Evolutionary conservation across 2,113 vertebrate genomes (phyloP).

Genomic region (Columba livia): DNA sequence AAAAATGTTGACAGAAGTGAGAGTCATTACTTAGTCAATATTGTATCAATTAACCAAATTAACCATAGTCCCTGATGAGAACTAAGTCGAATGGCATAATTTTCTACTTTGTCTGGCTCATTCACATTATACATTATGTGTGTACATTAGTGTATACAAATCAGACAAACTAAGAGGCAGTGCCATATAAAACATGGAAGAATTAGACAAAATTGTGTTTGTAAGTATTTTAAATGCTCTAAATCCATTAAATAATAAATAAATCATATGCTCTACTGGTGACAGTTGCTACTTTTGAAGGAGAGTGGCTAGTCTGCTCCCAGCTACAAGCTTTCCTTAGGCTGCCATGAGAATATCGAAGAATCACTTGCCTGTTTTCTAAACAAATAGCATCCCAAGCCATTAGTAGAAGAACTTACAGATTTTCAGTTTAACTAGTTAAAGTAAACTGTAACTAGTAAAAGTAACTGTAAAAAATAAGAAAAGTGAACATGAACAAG

Average conservation of each 20-base stretch:
- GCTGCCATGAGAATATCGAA: neutral
- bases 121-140: neutral
- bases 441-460: no score
- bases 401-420: neutral
- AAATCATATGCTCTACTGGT: neutral
- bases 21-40: slow-evolving; percentile 29
- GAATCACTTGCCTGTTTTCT: neutral
- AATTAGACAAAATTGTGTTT: slow-evolving; percentile 40
- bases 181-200: slow-evolving; percentile 23
- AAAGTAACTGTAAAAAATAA: neutral
- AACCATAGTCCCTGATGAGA: neutral
- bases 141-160: neutral
- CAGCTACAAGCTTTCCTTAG: neutral
- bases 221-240: slow-evolving; percentile 23
- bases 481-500: neutral
- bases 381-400: neutral
- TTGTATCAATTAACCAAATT: slow-evolving; percentile 46
- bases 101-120: slow-evolving; percentile 35
- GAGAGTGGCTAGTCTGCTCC: neutral
- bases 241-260: slow-evolving; percentile 56
- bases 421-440: neutral
- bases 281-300: slow-evolving; percentile 2
- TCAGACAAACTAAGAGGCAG: slow-evolving; percentile 3
- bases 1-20: slow-evolving; percentile 47
- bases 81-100: slow-evolving; percentile 18